A percentile compares a stretch with the other conserved stretches of the same genome.
These are phyloP conservation scores for Drosophila nebulosa DNA, from an alignment of 1,140 invertebrate genomes.

Conservation along the genomic window DNA sequence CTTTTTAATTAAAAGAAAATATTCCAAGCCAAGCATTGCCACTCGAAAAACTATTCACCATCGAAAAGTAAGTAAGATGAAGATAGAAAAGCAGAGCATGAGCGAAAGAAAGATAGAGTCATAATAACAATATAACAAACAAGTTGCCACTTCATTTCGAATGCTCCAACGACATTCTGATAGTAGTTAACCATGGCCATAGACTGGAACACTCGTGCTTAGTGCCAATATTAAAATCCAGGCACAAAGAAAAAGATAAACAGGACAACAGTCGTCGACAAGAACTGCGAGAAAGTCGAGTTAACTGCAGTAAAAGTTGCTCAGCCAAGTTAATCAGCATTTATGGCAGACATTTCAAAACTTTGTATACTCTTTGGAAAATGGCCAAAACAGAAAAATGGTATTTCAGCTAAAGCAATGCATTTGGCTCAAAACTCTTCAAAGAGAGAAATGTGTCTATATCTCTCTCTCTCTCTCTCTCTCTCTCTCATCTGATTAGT, in stretches of 20 bases:
- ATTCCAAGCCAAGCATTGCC: no score
- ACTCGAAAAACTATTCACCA: constrained; percentile 63
- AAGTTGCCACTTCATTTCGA: constrained; percentile 76
- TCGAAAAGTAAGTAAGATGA: constrained; percentile 17
- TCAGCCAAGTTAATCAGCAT: constrained; percentile 63
- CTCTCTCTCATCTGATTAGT: no score
- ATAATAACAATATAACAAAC: constrained; percentile 78
- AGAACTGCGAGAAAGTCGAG: constrained; percentile 21
- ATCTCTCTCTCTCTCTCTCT: no score
- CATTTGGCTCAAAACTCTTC: not conserved
- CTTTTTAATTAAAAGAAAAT: constrained; percentile 79
- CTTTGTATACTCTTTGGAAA: constrained; percentile 25
- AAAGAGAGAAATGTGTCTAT: no score
- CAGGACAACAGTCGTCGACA: constrained; percentile 57
- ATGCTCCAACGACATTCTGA: constrained; percentile 57
- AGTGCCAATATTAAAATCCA: constrained; percentile 74
- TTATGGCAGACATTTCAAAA: constrained; percentile 50
- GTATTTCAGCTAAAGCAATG: not conserved
- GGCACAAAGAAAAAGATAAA: constrained; percentile 65
- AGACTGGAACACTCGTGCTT: constrained; percentile 31
- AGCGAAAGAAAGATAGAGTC: constrained; percentile 25
- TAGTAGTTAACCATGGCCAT: constrained; percentile 25
- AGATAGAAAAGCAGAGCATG: constrained; percentile 6
- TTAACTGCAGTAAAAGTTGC: constrained; percentile 3
- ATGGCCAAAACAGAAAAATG: not conserved